Evolutionary conservation across 1,140 invertebrate genomes (phyloP), one percentile per base, ranked within the genome.

Genomic region (Cydia pomonella): DNA sequence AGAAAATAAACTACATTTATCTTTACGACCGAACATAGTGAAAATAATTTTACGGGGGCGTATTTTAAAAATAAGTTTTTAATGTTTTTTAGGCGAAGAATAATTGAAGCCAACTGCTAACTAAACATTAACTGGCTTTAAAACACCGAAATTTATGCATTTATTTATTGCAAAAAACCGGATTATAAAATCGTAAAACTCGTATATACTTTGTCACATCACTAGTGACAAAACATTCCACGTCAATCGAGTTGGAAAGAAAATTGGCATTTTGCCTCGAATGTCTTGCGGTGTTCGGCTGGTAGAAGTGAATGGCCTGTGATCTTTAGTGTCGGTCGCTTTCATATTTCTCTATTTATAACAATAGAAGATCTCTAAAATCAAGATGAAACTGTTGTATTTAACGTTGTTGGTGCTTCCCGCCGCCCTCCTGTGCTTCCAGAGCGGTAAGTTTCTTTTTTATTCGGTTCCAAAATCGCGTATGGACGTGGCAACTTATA

Each of bases 211-310:
- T 13, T 18, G 50, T 21, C 13, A 75, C 81, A 79, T 73, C 85
- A 83, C 85, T 87, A 83, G 79, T 88, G 85, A 89, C 85, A 91
- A 73, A 80, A 83, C 80, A 79, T 83, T 93, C 91, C 91, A 93
- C 91, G 91, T 93, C 90, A 91, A 93, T 90, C 90, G 89, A 93
- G 91, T 92, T 93, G 91, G 91, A 91, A 77, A 86, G 82, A 87
- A 87, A 90, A 88, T 89, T 92, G 91, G 89, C 91, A 89, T 92
- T 90, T 83, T 84, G 83, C 82, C 84, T 80, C 78, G 79, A 87
- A 80, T 80, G 80, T 81, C 82, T 79, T 80, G 77, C 78, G 75
- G 82, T 82, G 83, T 84, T 86, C 83, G 79, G 76, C 76, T 82
- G 84, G 81, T 75, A 85, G 27, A 91, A 83, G 90, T 89, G 91